Percentiles rank a stretch among this genome's conserved stretches.
Conservation (phyloP, 2,113 vertebrate genomes). For the Triplophysa rosa region DNA sequence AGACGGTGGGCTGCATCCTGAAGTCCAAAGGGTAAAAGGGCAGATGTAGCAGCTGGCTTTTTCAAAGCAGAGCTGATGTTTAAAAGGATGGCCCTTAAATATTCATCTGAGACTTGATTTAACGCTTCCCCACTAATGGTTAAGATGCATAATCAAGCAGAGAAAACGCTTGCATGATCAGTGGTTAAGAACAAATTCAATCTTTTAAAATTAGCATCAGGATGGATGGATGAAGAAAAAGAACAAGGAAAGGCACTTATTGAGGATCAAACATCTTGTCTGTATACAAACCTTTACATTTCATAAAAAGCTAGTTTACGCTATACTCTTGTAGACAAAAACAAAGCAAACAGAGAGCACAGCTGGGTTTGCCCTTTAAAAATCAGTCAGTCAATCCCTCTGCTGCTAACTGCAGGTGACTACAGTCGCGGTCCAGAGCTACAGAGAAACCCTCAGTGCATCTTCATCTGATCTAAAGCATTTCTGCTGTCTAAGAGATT, state of each 20-base stretch:
- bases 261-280: neutral
- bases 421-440: neutral
- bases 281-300: neutral
- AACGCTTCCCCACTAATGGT: slow-evolving; percentile 25
- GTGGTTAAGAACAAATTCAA: slow-evolving; percentile 2
- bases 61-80: slow-evolving; percentile 32
- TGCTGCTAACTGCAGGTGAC: slow-evolving; percentile 1
- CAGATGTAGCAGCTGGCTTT: slow-evolving; percentile 3
- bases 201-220: neutral
- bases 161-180: neutral
- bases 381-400: slow-evolving; percentile 1
- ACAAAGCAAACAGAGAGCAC: slow-evolving; percentile 3
- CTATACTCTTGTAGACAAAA: neutral
- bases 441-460: neutral
- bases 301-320: neutral
- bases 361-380: slow-evolving; percentile 21
- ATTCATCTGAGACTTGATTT: slow-evolving; percentile 31
- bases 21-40: slow-evolving; percentile 30
- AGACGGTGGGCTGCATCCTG: neutral
- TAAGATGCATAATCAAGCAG: slow-evolving; percentile 29
- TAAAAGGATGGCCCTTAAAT: slow-evolving; percentile 20
- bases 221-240: neutral
- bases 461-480: neutral
- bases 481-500: neutral
- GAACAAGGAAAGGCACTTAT: neutral